Evolutionary conservation across 2,888 invertebrate genomes (phyloP), one percentile per base, ranked within the genome.

Genomic region (Chrysolina oricalcia): DNA sequence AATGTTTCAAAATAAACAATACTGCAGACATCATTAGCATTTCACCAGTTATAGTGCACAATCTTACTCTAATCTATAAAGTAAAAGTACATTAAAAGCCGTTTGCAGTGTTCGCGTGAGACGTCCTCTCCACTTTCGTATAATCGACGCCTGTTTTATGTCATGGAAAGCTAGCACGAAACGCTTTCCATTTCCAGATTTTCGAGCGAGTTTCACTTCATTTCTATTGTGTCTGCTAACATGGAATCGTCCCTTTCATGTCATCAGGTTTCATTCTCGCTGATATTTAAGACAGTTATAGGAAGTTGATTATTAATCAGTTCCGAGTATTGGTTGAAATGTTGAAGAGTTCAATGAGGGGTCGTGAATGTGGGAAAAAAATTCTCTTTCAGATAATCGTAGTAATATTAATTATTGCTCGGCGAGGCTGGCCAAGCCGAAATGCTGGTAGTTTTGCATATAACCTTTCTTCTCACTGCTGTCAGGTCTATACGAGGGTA

Each of bases 91-190:
- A 50, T n/a, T 56, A 59, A 59, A 59, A 59, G 67, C 67, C 69
- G 70, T 72, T 71, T 70, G 67, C 62, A 63, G 70, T 75, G 67
- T 71, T 82, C 67, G 83, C 83, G 84, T 83, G 84, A 79, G 73
- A 79, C 71, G 77, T 81, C 79, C 70, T 75, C 80, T 81, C 79
- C 76, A 82, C 83, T 83, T 83, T 83, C 83, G 78, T 79, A 80
- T 77, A 78, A 80, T 80, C 81, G 80, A 82, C 82, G 81, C 81
- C 78, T 79, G 75, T 69, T 81, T 81, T 83, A 80, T 81, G 78
- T 81, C 80, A 75, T 75, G 81, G 78, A 78, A 76, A 77, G 72
- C 77, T 75, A 73, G 78, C 83, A 82, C 81, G 82, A 74, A 78
- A 79, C 74, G 59, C 75, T 76, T 80, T 82, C 65, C 80, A 74